A percentile compares a stretch with the other conserved stretches of the same genome.
These are phyloP conservation scores for Oryzias celebensis DNA, from an alignment of 2,113 vertebrate species.

Conservation along the genomic window DNA sequence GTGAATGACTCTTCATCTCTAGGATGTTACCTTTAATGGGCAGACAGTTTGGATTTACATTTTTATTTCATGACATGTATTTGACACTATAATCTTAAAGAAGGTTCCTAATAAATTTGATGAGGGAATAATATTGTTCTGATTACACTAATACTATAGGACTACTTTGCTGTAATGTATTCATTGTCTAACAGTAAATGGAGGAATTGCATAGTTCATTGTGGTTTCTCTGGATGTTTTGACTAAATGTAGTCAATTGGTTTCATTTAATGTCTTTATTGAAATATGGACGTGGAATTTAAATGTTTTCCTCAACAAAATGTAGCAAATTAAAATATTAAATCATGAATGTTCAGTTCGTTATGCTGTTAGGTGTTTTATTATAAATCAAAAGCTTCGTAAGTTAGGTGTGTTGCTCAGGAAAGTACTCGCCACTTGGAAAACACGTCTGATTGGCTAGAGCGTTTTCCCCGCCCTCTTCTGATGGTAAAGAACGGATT, in stretches of 20 bases:
- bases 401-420: constrained; percentile 37
- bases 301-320: too few species aligned
- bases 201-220: too few species aligned
- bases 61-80: not conserved
- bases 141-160: not conserved
- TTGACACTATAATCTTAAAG: not conserved
- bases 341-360: too few species aligned
- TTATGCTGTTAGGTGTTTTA: too few species aligned
- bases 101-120: not conserved
- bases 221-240: too few species aligned
- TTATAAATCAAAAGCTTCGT: too few species aligned
- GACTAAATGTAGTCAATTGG: too few species aligned
- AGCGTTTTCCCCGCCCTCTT: constrained; percentile 60
- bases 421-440: constrained; percentile 12
- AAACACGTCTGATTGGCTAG: constrained; percentile 52
- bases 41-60: not conserved
- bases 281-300: too few species aligned
- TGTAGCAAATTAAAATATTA: too few species aligned
- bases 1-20: not conserved
- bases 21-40: not conserved
- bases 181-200: too few species aligned
- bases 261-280: too few species aligned
- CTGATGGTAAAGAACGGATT: constrained; percentile 43
- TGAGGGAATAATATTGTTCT: not conserved
- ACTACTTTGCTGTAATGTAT: too few species aligned